phyloP scores from a whole-genome alignment of 2,888 invertebrate species.

The Tinea pellionella region DNA sequence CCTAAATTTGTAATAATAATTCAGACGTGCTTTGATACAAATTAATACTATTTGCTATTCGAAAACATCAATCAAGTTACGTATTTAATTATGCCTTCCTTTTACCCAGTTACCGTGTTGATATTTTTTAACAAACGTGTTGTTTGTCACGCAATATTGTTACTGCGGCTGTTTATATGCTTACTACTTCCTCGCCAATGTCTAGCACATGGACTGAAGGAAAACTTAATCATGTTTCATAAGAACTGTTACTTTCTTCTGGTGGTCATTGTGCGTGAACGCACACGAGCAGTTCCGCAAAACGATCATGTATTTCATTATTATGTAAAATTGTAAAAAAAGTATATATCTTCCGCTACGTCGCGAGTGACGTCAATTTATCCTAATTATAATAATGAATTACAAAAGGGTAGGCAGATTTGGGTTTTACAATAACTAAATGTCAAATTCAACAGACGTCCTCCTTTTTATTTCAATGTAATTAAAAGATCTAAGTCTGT shows the following conservation, averaged over 20 bases:
- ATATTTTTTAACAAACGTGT: not conserved
- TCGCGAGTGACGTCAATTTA: not conserved
- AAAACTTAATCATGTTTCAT: slow-evolving; percentile 9
- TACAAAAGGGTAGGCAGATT: not conserved
- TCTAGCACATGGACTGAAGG: not conserved
- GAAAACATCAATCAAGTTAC: not conserved
- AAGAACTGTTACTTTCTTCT: slow-evolving; percentile 43
- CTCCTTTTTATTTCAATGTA: no score
- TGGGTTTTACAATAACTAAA: no score
- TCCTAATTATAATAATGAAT: not conserved
- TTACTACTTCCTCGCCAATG: not conserved
- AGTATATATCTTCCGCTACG: not conserved
- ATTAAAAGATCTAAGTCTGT: not conserved
- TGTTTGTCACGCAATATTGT: not conserved
- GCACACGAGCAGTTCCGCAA: slow-evolving; percentile 16
- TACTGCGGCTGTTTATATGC: not conserved
- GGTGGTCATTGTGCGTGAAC: slow-evolving; percentile 41
- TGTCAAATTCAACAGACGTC: no score
- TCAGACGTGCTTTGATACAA: no score
- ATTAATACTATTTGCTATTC: no score
- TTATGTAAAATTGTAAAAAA: slow-evolving; percentile 6
- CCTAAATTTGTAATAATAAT: no score
- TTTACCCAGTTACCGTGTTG: not conserved
- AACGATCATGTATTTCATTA: slow-evolving; percentile 1
- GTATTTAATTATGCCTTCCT: not conserved